Conservation (phyloP, 2,113 vertebrate genomes). For the Epinephelus cyanopodus region DNA sequence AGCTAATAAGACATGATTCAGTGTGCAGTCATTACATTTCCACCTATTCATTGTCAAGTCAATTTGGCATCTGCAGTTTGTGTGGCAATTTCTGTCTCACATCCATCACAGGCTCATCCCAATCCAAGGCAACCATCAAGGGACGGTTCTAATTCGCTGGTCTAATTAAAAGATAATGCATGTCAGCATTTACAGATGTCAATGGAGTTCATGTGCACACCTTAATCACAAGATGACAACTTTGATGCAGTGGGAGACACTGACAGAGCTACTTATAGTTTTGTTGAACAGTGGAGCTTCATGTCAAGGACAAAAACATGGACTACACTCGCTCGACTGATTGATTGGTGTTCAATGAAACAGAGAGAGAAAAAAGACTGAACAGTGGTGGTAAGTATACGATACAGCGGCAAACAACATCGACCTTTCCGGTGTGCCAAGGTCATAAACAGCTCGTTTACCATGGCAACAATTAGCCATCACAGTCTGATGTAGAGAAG, state of each 20-base stretch:
- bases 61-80: conserved; percentile 65
- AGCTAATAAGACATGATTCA: conserved; percentile 57
- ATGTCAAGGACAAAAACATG: conserved; percentile 29
- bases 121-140: conserved; percentile 59
- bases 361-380: neutral
- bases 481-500: conserved; percentile 12
- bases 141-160: conserved; percentile 61
- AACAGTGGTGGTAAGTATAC: neutral
- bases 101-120: conserved; percentile 67
- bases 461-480: conserved; percentile 25
- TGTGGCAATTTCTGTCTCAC: conserved; percentile 56
- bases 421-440: neutral
- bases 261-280: conserved; percentile 44
- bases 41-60: conserved; percentile 62
- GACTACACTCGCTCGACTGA: neutral
- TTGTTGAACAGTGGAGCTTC: conserved; percentile 11
- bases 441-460: conserved; percentile 2
- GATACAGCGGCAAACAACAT: neutral
- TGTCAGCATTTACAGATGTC: conserved; percentile 66
- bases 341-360: conserved; percentile 6
- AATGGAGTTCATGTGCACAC: conserved; percentile 62
- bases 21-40: conserved; percentile 55
- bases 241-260: conserved; percentile 59
- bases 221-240: conserved; percentile 75
- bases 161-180: conserved; percentile 81